Evolutionary conservation across 2,888 invertebrate genomes (phyloP), one percentile per base, ranked within the genome.

Genomic region (Linyphia triangularis): DNA sequence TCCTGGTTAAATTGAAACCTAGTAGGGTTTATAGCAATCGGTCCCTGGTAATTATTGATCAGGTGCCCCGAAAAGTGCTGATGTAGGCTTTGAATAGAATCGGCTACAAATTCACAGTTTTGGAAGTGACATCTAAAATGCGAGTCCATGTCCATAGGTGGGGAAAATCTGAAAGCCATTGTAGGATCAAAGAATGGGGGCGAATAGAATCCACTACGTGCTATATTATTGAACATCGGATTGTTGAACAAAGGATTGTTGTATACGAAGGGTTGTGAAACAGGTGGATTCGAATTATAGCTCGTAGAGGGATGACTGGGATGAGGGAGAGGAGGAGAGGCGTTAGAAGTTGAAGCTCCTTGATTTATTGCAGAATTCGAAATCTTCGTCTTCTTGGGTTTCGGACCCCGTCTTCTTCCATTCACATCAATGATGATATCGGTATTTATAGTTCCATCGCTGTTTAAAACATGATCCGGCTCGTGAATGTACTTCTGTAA

Each of bases 401-500:
- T 96, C 0, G 97, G 97, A 0, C 98, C 98, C 0, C 98, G 94
- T 3, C 97, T 94, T 0, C 97, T 97, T 37, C 98, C 97, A 92
- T 97, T 97, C 0, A 98, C 96, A 92, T 98, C 98, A 82, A 98
- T 97, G 19, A 97, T 96, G 0, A 96, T 96, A 51, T 96, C 92
- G 0, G 97, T 97, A 93, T 97, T 97, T 0, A 97, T 97, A 0
- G 96, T 95, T 1, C 98, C 98, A 91, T 98, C 97, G 22, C 96
- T 94, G 91, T 98, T 97, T 16, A 98, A 93, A 0, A 98, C 97
- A 94, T 97, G 96, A 0, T 96, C 97, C 0, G 98, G 98, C 90
- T 95, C 95, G 93, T 99, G 99, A 30, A 94, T 94, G 92, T 98
- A 97, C 92, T 98, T 99, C 59, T 97, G 95, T 61, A 99, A 94